Base-by-base conservation (phyloP, 2,797 vertebrate species). In the Acrossocheilus wenchowensis region DNA sequence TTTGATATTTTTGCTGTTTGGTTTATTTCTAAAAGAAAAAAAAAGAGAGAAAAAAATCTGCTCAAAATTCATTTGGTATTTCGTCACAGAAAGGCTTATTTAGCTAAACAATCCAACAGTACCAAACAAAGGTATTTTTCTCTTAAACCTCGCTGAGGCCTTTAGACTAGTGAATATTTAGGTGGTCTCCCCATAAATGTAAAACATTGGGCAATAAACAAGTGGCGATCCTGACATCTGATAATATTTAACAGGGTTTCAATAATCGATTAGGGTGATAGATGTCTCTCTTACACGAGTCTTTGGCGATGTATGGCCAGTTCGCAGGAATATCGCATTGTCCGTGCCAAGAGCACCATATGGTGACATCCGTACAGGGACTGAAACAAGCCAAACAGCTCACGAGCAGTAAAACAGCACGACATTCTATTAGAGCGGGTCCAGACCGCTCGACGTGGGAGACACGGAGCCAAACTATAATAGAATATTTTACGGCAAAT, bases 301-400 rank as follows among this genome's bases (percentile, higher is more conserved):
- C 90, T 81, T 91, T 91, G 82, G 79, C 74, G 60, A 85, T 84
- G 89, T 86, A 73, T 79, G 88, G 86, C 87, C 81, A 64, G 81
- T 54, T 86, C 79, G 30, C 64, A 66, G 87, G 83, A 85, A 82
- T 57, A 73, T 75, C 62, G 36, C 75, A 78, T 82, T 88, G 90
- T 89, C 73, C 75, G 88, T 94, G 94, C 92, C 93, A 95, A 88
- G 88, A 92, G 90, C 78, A 92, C 93, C 95, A 96, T 94, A 95
- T 95, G 95, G 95, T 93, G 94, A 94, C 93, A 93, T 92, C 92
- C 93, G 92, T 93, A 93, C 92, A 89, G 91, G 93, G 94, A 94
- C 93, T 91, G 91, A 83, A 82, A 72, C 57, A 36, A 88, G 87
- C 81, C 89, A 90, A 88, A 80, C 64, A 88, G 81, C 83, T 36